A percentile compares a stretch with the other conserved stretches of the same genome.
These are phyloP conservation scores for Phocoena sinus DNA, from an alignment of 2,113 vertebrate species.

Conservation along the genomic window DNA sequence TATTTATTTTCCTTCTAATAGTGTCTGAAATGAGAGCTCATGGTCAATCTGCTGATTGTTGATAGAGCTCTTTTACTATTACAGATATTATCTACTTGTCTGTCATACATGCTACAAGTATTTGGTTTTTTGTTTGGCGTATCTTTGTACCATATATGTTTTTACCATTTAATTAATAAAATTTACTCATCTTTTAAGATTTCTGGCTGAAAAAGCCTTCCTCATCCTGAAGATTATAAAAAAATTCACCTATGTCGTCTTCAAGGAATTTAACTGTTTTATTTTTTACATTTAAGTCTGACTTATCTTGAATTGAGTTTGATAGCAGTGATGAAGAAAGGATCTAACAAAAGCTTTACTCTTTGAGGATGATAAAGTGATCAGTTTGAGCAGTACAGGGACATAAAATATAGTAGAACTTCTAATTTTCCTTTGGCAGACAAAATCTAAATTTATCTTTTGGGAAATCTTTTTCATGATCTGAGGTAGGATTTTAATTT, in stretches of 20 bases:
- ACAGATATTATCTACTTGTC: background rate
- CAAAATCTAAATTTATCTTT: background rate
- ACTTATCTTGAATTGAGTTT: background rate
- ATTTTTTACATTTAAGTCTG: background rate
- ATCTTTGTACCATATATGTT: background rate
- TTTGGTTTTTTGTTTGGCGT: background rate
- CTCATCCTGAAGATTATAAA: background rate
- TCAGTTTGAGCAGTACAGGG: background rate
- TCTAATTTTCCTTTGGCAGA: background rate
- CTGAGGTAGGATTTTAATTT: background rate
- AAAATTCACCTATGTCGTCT: background rate
- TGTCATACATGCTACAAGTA: background rate
- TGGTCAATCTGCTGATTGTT: background rate
- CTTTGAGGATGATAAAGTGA: background rate
- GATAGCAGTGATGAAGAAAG: background rate
- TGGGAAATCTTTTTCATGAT: background rate
- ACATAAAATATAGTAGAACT: background rate
- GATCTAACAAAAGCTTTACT: background rate
- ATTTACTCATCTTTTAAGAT: background rate
- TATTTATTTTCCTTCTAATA: background rate
- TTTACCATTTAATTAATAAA: background rate
- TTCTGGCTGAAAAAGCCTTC: background rate
- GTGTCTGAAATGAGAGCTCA: background rate
- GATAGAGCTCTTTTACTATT: background rate
- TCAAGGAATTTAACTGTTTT: background rate